Conservation (phyloP, 35 echinoderm and acorn worm genomes). For the Lytechinus pictus region DNA sequence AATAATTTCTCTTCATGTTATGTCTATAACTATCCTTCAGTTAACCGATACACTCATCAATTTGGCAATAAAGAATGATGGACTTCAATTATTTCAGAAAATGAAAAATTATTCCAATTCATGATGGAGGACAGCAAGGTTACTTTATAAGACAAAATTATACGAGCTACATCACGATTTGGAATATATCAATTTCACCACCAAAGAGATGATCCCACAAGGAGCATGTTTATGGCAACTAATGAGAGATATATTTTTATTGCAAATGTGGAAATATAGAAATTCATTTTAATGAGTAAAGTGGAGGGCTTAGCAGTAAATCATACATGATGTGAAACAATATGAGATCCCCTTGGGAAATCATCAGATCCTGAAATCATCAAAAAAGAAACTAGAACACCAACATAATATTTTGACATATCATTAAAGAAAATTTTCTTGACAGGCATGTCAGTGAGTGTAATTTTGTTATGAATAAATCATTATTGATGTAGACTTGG, state of each 20-base stretch:
- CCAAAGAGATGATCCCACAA: neutral
- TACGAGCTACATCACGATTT: no score
- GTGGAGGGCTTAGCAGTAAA: neutral
- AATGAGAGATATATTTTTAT: neutral
- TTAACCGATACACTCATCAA: neutral
- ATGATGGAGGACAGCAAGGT: neutral
- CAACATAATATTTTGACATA: neutral
- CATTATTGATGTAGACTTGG: no score
- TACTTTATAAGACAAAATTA: neutral
- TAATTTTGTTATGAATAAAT: no score
- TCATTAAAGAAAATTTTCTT: no score
- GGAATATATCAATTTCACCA: neutral
- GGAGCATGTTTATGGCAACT: neutral
- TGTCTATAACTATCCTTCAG: neutral
- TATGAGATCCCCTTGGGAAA: neutral
- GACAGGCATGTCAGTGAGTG: no score
- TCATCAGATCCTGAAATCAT: neutral
- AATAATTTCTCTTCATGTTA: neutral
- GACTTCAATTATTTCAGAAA: neutral
- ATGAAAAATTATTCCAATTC: neutral
- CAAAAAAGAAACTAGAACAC: neutral
- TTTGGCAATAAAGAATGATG: neutral
- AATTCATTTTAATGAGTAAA: neutral
- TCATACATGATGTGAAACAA: neutral
- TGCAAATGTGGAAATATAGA: neutral